Percentiles rank a stretch among this genome's conserved stretches.
phyloP scores from a whole-genome alignment of 2,888 invertebrate species.

The Acholoe squamosa region DNA sequence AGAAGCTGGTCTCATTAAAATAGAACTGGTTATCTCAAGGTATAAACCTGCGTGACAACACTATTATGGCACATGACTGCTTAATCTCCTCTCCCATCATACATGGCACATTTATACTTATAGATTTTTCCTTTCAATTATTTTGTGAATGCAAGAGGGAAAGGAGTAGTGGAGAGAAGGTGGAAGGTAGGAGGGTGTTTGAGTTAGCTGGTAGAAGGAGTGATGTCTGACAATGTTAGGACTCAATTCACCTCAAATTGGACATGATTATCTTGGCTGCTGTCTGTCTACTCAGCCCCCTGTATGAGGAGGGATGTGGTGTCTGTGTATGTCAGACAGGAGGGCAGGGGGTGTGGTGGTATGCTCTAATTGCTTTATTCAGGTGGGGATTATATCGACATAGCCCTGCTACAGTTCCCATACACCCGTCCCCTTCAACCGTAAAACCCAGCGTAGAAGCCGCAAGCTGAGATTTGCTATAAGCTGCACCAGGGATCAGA shows the following conservation, averaged over 20 bases:
- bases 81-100: neutral
- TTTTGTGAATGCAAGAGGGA: too few species aligned
- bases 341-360: slow-evolving; percentile 4
- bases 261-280: slow-evolving; percentile 26
- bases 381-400: slow-evolving; percentile 45
- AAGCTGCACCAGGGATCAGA: too few species aligned
- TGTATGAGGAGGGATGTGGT: neutral
- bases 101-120: too few species aligned
- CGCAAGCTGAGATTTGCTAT: too few species aligned
- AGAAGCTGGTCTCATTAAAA: too few species aligned
- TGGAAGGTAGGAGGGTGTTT: too few species aligned
- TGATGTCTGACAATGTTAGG: too few species aligned
- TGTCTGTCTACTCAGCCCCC: neutral
- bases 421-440: neutral
- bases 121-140: too few species aligned
- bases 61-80: neutral
- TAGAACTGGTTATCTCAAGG: too few species aligned
- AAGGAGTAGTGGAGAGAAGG: too few species aligned
- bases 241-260: slow-evolving; percentile 1
- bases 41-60: neutral
- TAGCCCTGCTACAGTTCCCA: neutral
- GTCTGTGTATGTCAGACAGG: neutral
- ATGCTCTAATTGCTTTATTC: slow-evolving; percentile 54
- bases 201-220: too few species aligned
- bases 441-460: too few species aligned